Evolutionary conservation across 2,888 invertebrate genomes (phyloP).

Genomic region (Anagyrus pseudococci): DNA sequence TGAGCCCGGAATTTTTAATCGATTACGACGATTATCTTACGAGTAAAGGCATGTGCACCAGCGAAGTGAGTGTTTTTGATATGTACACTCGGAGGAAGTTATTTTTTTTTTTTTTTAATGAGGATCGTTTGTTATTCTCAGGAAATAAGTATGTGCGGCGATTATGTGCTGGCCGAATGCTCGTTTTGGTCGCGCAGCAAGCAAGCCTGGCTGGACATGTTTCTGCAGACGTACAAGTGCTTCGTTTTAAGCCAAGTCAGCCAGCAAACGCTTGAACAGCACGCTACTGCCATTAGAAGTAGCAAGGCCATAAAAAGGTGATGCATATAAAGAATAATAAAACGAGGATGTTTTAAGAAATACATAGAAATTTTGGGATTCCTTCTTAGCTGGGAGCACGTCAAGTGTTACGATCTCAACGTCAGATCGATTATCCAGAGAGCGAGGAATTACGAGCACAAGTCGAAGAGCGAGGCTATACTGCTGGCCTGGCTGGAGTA

Average conservation of each 20-base stretch:
- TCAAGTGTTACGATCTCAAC: too few species aligned
- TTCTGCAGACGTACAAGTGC: slow-evolving; percentile 69
- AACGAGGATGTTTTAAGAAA: too few species aligned
- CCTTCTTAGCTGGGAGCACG: too few species aligned
- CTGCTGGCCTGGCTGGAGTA: slow-evolving; percentile 61
- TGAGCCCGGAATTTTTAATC: slow-evolving; percentile 59
- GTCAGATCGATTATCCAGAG: too few species aligned
- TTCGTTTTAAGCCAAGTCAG: slow-evolving; percentile 62
- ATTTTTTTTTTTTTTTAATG: not conserved
- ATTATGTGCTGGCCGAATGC: slow-evolving; percentile 30
- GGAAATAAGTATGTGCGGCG: not conserved
- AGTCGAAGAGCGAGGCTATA: slow-evolving; percentile 51
- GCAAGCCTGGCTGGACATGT: slow-evolving; percentile 69
- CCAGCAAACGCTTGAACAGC: not conserved
- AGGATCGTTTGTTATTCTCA: not conserved
- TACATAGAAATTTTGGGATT: too few species aligned
- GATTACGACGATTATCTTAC: slow-evolving; percentile 57
- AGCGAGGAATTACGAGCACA: too few species aligned
- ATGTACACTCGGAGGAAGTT: not conserved
- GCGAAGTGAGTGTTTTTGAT: slow-evolving; percentile 3
- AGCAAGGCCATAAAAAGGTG: slow-evolving; percentile 14
- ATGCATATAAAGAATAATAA: too few species aligned
- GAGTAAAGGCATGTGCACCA: not conserved
- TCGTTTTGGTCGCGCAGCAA: slow-evolving; percentile 51
- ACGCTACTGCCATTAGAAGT: slow-evolving; percentile 3